Percentiles rank a stretch among this genome's conserved stretches.
phyloP scores from a whole-genome alignment of 2,888 invertebrate genomes.

The Pyrochroa serraticornis region DNA sequence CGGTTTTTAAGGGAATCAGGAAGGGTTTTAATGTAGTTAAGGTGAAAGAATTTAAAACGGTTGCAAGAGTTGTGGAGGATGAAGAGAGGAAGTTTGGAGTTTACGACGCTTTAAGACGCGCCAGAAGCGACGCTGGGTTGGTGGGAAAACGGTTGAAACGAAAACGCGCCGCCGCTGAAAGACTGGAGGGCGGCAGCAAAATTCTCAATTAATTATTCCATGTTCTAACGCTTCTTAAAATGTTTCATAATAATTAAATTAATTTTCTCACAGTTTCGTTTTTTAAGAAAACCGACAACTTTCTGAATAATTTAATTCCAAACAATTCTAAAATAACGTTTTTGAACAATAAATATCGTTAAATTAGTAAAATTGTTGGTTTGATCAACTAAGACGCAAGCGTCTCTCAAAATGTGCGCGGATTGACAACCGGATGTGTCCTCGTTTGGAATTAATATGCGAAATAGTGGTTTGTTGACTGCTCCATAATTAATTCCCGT shows the following conservation, averaged over 20 bases:
- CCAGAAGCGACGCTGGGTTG: conserved; percentile 51
- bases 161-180: conserved; percentile 18
- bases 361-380: no score
- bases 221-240: not conserved
- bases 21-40: conserved; percentile 77
- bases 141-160: conserved; percentile 17
- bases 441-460: no score
- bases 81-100: conserved; percentile 88
- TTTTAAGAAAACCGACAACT: no score
- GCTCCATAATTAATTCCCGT: not conserved
- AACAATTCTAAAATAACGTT: no score
- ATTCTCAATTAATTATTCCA: not conserved
- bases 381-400: no score
- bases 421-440: no score
- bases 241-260: no score
- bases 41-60: conserved; percentile 72
- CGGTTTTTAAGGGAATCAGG: conserved; percentile 29
- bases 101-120: conserved; percentile 78
- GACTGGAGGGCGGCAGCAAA: not conserved
- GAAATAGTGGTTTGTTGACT: not conserved
- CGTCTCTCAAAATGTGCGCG: no score
- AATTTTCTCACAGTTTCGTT: no score
- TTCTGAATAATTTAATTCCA: no score
- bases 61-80: conserved; percentile 78
- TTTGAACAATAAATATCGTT: no score